Evolutionary conservation across 2,888 invertebrate genomes (phyloP).

Genomic region (Cryptocheilus praepositus): DNA sequence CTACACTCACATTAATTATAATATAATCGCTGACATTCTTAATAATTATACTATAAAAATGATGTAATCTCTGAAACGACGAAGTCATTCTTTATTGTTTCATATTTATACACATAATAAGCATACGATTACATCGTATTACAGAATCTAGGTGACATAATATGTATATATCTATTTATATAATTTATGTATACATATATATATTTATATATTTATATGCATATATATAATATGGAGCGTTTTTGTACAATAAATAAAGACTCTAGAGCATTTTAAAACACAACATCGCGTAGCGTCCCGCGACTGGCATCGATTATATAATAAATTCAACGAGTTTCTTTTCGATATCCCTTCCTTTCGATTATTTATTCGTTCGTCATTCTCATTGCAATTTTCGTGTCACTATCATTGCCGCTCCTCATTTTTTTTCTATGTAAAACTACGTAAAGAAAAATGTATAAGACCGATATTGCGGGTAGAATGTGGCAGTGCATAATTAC

Average conservation of each 20-base stretch:
- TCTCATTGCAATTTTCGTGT: no score
- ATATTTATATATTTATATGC: constrained; percentile 38
- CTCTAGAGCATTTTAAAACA: constrained; percentile 63
- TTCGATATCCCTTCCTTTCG: background rate
- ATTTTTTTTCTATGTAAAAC: no score
- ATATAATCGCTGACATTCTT: no score
- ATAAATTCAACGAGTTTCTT: constrained; percentile 20
- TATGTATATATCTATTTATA: constrained; percentile 21
- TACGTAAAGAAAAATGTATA: no score
- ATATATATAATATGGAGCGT: constrained; percentile 52
- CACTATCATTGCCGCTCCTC: no score
- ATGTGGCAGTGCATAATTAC: no score
- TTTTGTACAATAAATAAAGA: constrained; percentile 67
- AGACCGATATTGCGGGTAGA: no score
- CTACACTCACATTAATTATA: no score
- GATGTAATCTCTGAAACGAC: constrained; percentile 37
- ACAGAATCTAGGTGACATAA: constrained; percentile 30
- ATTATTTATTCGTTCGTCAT: no score
- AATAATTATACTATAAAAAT: no score
- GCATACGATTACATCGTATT: constrained; percentile 61
- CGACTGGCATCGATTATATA: constrained; percentile 45
- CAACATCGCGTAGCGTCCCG: constrained; percentile 52
- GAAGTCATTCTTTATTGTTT: constrained; percentile 57
- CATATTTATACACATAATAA: constrained; percentile 64
- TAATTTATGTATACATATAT: constrained; percentile 30